phyloP scores from a whole-genome alignment of 2,888 invertebrate species.

The Lepidochrysops patricia region DNA sequence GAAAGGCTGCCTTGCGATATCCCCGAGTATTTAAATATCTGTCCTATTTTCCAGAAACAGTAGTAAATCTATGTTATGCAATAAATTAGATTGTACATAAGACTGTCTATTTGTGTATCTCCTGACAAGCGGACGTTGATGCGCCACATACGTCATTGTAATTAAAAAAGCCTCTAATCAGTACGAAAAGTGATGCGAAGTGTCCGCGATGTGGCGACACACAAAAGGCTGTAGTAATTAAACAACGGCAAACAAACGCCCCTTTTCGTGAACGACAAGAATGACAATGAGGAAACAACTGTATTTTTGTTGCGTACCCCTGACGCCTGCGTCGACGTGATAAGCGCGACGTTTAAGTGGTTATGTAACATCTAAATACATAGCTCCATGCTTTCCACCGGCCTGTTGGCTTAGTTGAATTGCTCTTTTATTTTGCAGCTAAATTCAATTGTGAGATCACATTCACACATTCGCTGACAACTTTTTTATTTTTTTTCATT shows the following conservation, averaged over 20 bases:
- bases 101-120: too few relatives aligned
- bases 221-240: slow-evolving; percentile 60
- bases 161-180: slow-evolving; percentile 6
- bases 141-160: not conserved
- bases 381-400: slow-evolving; percentile 15
- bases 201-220: slow-evolving; percentile 21
- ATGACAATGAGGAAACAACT: slow-evolving; percentile 52
- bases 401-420: slow-evolving; percentile 14
- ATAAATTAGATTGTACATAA: too few relatives aligned
- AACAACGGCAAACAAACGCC: slow-evolving; percentile 49
- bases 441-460: slow-evolving; percentile 12
- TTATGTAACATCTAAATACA: slow-evolving; percentile 16
- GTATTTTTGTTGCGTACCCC: slow-evolving; percentile 62
- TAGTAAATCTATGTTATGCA: too few relatives aligned
- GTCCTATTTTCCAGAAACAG: too few relatives aligned
- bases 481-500: not conserved
- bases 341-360: slow-evolving; percentile 34
- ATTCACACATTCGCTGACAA: slow-evolving; percentile 9
- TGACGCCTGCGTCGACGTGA: slow-evolving; percentile 51
- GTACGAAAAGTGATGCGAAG: slow-evolving; percentile 14
- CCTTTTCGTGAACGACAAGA: slow-evolving; percentile 40
- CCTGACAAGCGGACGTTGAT: not conserved
- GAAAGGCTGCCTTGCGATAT: too few relatives aligned
- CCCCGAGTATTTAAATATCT: too few relatives aligned
- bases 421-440: slow-evolving; percentile 17